Conservation (phyloP, 1,140 invertebrate genomes). For the Dryas iulia region DNA sequence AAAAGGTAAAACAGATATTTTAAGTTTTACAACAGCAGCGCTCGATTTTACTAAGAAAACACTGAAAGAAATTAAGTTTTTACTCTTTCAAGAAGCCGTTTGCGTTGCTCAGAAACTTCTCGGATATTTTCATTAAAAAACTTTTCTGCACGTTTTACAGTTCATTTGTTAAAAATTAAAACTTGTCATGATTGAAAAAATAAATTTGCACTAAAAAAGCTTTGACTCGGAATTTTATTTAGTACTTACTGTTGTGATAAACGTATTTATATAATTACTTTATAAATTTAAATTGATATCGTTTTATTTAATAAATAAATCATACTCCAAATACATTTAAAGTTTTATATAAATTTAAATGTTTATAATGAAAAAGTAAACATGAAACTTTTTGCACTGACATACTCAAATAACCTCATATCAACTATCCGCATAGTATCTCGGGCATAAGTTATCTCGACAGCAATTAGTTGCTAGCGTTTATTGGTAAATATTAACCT, state of each 20-base stretch:
- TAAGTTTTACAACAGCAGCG: background rate
- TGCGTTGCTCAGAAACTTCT: slow-evolving; percentile 15
- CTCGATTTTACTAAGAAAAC: slow-evolving; percentile 17
- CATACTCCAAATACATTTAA: too few relatives aligned
- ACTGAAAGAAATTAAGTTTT: slow-evolving; percentile 20
- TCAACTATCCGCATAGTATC: background rate
- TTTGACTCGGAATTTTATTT: background rate
- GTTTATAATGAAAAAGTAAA: too few relatives aligned
- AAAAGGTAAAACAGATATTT: slow-evolving; percentile 3
- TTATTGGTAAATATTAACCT: slow-evolving; percentile 6
- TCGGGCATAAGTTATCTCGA: background rate
- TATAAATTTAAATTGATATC: too few relatives aligned
- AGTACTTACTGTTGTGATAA: too few relatives aligned
- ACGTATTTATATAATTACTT: too few relatives aligned
- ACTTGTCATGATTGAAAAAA: background rate
- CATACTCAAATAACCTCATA: too few relatives aligned
- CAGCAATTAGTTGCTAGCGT: slow-evolving; percentile 2
- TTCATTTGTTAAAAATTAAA: slow-evolving; percentile 17
- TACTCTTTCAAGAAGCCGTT: slow-evolving; percentile 18
- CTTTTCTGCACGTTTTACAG: slow-evolving; percentile 11
- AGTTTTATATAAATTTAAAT: too few relatives aligned
- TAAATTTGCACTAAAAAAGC: background rate
- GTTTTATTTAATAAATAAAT: too few relatives aligned
- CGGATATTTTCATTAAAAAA: slow-evolving; percentile 21
- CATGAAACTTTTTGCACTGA: too few relatives aligned